These are phyloP conservation scores for Eleginops maclovinus DNA, from an alignment of 2,113 vertebrate species.

Conservation along the genomic window DNA sequence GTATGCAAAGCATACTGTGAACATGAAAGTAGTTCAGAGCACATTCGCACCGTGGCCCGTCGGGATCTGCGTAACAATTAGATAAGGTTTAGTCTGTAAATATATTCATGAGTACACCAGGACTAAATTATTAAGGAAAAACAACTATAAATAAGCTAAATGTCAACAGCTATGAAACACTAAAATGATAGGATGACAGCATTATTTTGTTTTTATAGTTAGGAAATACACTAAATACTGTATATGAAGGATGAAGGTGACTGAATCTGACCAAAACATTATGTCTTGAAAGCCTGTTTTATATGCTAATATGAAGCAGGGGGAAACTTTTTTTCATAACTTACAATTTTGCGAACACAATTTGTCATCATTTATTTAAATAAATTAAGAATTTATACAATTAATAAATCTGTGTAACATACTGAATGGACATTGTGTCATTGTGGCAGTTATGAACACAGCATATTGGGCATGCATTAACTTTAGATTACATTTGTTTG, in stretches of 20 bases:
- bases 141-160: neutral
- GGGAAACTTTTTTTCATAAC: neutral
- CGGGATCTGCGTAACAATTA: neutral
- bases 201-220: no score
- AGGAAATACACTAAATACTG: neutral
- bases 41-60: neutral
- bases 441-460: neutral
- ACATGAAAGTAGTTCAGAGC: neutral
- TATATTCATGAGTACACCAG: neutral
- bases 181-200: neutral
- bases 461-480: neutral
- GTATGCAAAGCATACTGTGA: neutral
- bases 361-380: no score
- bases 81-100: neutral
- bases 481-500: neutral
- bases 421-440: no score
- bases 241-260: neutral
- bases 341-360: neutral
- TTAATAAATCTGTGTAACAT: no score
- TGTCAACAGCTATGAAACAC: neutral
- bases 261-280: neutral
- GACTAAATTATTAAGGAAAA: no score
- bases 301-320: neutral
- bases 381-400: no score
- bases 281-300: neutral